phyloP scores from a whole-genome alignment of 2,888 invertebrate species.

The Tiliacea aurago region DNA sequence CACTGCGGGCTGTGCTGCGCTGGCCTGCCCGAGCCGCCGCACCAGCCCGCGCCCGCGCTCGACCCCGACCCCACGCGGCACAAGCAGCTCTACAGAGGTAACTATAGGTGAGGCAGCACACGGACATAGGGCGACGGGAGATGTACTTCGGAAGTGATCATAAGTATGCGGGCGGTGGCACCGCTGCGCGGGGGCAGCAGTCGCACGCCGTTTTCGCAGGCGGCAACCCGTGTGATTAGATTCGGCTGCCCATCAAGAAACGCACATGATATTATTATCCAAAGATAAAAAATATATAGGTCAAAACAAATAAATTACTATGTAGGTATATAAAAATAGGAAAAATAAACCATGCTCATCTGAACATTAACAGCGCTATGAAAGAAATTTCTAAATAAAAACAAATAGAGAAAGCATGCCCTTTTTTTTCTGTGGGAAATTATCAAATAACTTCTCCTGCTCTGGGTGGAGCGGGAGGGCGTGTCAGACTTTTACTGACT shows the following conservation, averaged over 20 bases:
- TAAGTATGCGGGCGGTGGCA: too few relatives aligned
- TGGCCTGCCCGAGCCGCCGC: conserved; percentile 72
- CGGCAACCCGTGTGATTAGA: not conserved
- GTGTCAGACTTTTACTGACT: too few relatives aligned
- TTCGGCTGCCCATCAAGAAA: not conserved
- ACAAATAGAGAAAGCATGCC: too few relatives aligned
- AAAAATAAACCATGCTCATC: not conserved
- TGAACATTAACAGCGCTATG: not conserved
- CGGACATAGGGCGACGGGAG: conserved; percentile 68
- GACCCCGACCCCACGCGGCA: conserved; percentile 52
- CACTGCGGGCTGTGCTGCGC: conserved; percentile 77
- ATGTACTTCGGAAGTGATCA: too few relatives aligned
- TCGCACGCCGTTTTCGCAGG: not conserved
- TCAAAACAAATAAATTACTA: not conserved
- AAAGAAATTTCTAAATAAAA: not conserved
- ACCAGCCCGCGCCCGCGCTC: conserved; percentile 51
- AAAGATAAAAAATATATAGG: too few relatives aligned
- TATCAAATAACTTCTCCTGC: too few relatives aligned
- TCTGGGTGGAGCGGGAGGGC: too few relatives aligned
- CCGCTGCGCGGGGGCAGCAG: too few relatives aligned
- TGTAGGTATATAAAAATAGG: not conserved
- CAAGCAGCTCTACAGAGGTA: conserved; percentile 71
- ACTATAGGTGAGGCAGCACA: conserved; percentile 81
- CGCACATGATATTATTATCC: not conserved
- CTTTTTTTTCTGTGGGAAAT: too few relatives aligned